These are phyloP conservation scores for Aleiodes alternator DNA, from an alignment of 2,888 invertebrate species.

Conservation along the genomic window DNA sequence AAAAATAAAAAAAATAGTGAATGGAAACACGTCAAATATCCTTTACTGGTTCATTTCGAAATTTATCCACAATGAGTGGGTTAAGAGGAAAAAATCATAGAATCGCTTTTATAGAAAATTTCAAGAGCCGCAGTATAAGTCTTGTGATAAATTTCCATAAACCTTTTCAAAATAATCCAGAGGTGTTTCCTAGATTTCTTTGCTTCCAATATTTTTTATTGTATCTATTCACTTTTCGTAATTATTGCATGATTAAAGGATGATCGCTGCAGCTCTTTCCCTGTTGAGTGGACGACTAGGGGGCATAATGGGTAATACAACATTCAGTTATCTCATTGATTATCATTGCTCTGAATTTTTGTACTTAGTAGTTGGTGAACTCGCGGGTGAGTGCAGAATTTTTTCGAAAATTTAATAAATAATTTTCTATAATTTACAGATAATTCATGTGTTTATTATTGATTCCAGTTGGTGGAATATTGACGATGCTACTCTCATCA, in stretches of 20 bases:
- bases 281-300: conserved; percentile 86
- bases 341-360: conserved; percentile 83
- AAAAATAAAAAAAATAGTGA: too few relatives aligned
- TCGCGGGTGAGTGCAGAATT: conserved; percentile 80
- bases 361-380: conserved; percentile 81
- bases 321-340: conserved; percentile 87
- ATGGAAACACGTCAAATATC: too few relatives aligned
- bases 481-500: conserved; percentile 82
- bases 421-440: background rate
- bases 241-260: conserved; percentile 49
- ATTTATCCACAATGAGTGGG: too few relatives aligned
- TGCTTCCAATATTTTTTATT: background rate
- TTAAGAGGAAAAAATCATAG: too few relatives aligned
- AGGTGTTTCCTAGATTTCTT: too few relatives aligned
- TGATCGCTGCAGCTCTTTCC: conserved; percentile 60
- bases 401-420: background rate
- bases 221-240: conserved; percentile 6
- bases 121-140: too few relatives aligned
- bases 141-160: too few relatives aligned
- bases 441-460: conserved; percentile 32
- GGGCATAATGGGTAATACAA: conserved; percentile 83
- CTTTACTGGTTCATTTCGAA: too few relatives aligned
- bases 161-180: too few relatives aligned
- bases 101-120: too few relatives aligned
- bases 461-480: conserved; percentile 81